These are phyloP conservation scores for Vipera ursinii DNA, from an alignment of 2,797 vertebrate genomes.

Conservation along the genomic window DNA sequence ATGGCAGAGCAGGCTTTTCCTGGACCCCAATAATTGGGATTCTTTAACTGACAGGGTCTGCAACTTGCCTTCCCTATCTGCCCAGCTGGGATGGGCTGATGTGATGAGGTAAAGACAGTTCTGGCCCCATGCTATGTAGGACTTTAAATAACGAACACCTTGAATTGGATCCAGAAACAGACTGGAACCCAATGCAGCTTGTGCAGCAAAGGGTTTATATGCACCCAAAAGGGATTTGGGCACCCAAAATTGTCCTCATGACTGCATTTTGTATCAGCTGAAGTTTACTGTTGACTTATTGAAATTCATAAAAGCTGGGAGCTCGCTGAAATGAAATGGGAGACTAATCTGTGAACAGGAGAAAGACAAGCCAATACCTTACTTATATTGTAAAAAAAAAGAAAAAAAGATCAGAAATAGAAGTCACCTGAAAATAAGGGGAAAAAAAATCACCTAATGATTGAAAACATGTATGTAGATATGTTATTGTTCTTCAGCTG, in stretches of 20 bases:
- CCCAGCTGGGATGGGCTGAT: neutral
- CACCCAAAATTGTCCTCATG: neutral
- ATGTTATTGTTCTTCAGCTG: neutral
- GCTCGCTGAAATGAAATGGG: neutral
- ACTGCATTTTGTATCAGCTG: neutral
- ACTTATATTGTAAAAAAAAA: neutral
- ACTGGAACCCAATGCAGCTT: neutral
- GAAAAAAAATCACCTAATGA: neutral
- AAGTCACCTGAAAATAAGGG: neutral
- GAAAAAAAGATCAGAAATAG: neutral
- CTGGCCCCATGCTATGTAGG: neutral
- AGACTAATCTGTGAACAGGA: neutral
- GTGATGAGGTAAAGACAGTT: neutral
- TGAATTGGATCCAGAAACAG: neutral
- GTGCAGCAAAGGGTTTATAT: neutral
- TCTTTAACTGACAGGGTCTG: neutral
- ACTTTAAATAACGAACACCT: neutral
- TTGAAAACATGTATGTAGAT: neutral
- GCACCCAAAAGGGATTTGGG: neutral
- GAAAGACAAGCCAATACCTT: neutral
- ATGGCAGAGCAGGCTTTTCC: neutral
- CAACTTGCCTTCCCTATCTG: neutral
- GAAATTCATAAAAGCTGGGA: neutral
- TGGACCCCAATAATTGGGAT: neutral
- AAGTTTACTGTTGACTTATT: neutral